Conservation (phyloP, 2,888 invertebrate genomes). For the Ditula angustiorana region DNA sequence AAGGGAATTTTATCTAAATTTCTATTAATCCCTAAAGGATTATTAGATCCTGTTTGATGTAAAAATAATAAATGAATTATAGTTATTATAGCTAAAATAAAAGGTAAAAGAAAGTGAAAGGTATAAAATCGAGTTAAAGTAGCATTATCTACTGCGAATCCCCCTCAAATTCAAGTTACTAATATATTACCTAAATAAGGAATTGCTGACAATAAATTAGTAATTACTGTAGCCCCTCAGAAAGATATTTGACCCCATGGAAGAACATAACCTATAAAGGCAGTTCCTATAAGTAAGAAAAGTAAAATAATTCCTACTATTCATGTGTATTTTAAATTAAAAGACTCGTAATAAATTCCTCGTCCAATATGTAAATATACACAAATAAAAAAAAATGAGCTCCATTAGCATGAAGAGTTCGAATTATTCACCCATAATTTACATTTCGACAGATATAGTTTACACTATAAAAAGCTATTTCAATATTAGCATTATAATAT, state of each 20-base stretch:
- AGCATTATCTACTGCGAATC: slow-evolving; percentile 90
- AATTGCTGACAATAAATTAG: slow-evolving; percentile 89
- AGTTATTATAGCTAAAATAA: slow-evolving; percentile 86
- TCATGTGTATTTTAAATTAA: slow-evolving; percentile 86
- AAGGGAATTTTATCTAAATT: slow-evolving; percentile 89
- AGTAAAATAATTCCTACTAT: slow-evolving; percentile 87
- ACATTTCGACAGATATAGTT: slow-evolving; percentile 90
- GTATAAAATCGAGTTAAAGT: slow-evolving; percentile 92
- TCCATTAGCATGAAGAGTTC: slow-evolving; percentile 88
- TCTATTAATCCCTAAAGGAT: slow-evolving; percentile 87
- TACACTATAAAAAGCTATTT: slow-evolving; percentile 87
- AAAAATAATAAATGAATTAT: slow-evolving; percentile 88
- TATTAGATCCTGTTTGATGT: slow-evolving; percentile 89
- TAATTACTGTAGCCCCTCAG: slow-evolving; percentile 93
- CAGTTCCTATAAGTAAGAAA: slow-evolving; percentile 89
- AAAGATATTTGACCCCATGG: slow-evolving; percentile 94
- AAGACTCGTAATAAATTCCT: slow-evolving; percentile 83
- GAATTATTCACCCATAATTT: slow-evolving; percentile 88
- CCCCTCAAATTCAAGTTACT: slow-evolving; percentile 91
- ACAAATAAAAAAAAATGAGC: slow-evolving; percentile 91
- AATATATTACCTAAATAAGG: slow-evolving; percentile 87
- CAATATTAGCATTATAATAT: slow-evolving; percentile 88
- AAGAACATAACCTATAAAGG: slow-evolving; percentile 91
- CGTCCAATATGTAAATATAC: slow-evolving; percentile 89
- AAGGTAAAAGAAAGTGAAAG: slow-evolving; percentile 90